Evolutionary conservation across 1,140 invertebrate genomes (phyloP), one percentile per base, ranked within the genome.

Genomic region (Sarcophaga peregrina): DNA sequence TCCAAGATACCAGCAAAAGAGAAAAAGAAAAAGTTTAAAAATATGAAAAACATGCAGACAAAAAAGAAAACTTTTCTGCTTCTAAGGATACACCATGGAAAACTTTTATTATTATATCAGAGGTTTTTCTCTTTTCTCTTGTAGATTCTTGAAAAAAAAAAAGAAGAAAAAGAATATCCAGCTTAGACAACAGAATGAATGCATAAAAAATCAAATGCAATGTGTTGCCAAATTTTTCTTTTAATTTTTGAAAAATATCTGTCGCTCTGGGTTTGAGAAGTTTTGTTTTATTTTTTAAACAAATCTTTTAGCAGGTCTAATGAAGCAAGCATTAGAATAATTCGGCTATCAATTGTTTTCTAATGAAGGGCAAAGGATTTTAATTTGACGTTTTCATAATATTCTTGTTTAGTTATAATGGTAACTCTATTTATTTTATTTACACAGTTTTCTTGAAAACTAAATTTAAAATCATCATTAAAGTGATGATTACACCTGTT

Each of bases 191-290:
- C 13, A 52, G 1, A 52, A 37, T 1, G 50, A 52, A 52, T 10
- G 13, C 50, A 52, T 13, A 52, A 5, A 9, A 52, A 52, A 52
- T 4, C 25, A 37, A 52, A 20, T 68, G 5, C 9, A 68, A 17
- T 68, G 62, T 68, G 17, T 68, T 68, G 62, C 62, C n/a, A 68
- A 68, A 68, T 68, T 8, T 68, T 20, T 68, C n/a, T 1, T 52
- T 52, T 52, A n/a, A 25, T 58, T 58, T 58, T n/a, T 58, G 2
- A 4, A 58, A 58, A n/a, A 58, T n/a, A 0, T 58, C n/a, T 15
- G 54, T 0, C 11, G 25, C 4, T 37, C 4, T 37, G 1, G 25
- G 25, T 37, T 37, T 37, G 25, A 37, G 25, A 37, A 37, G 25
- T 37, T 37, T 37, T 37, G 1, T 37, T 37, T 37, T n/a, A n/a